Percentiles rank a stretch among this genome's conserved stretches.
These are phyloP conservation scores for Aphidoletes aphidimyza DNA, from an alignment of 2,888 invertebrate species.

Conservation along the genomic window DNA sequence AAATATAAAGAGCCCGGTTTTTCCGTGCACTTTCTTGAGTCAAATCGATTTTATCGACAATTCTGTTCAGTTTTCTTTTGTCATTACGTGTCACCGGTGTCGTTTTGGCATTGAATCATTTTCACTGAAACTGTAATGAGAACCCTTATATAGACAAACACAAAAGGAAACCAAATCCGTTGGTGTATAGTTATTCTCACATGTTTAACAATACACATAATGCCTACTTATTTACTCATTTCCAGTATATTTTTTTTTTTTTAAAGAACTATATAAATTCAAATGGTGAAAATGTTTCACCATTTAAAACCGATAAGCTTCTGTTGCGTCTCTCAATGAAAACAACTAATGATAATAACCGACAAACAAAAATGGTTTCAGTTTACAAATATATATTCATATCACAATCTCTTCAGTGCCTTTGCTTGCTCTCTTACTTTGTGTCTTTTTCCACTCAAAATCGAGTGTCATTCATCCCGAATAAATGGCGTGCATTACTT, in stretches of 20 bases:
- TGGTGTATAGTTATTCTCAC: not conserved
- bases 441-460: not conserved
- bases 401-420: too few relatives aligned
- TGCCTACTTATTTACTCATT: conserved; percentile 7
- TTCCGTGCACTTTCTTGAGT: not conserved
- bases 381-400: conserved; percentile 34
- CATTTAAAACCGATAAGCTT: not conserved
- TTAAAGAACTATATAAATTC: too few relatives aligned
- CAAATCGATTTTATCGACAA: not conserved
- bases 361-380: conserved; percentile 53
- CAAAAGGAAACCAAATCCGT: conserved; percentile 43
- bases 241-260: too few relatives aligned
- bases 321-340: not conserved
- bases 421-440: too few relatives aligned
- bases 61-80: not conserved
- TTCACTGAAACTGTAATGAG: not conserved
- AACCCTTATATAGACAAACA: conserved; percentile 35
- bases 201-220: not conserved
- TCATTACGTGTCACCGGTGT: not conserved
- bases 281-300: too few relatives aligned
- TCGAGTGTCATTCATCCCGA: conserved; percentile 11
- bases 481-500: not conserved
- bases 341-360: conserved; percentile 32
- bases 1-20: not conserved
- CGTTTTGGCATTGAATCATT: not conserved